Evolutionary conservation across 1,140 invertebrate species (phyloP).

Genomic region (Heliothis virescens): DNA sequence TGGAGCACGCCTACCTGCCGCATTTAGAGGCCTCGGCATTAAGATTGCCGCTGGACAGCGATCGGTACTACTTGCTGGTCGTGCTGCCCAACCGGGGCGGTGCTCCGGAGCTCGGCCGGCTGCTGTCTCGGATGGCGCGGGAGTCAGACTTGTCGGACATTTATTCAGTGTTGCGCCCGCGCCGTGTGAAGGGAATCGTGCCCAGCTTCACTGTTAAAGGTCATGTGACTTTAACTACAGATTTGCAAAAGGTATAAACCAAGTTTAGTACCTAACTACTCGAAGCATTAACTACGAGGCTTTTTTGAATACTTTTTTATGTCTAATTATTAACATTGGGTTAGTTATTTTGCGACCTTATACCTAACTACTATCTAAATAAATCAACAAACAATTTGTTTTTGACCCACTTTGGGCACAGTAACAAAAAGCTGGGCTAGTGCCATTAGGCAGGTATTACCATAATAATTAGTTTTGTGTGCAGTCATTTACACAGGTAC

Average conservation of each 20-base stretch:
- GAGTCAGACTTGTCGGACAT: constrained; percentile 88
- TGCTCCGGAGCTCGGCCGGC: constrained; percentile 74
- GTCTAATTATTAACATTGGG: not conserved
- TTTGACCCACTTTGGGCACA: constrained; percentile 17
- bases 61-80: constrained; percentile 88
- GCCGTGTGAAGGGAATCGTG: constrained; percentile 90
- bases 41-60: constrained; percentile 91
- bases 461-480: constrained; percentile 40
- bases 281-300: too few relatives aligned
- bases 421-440: constrained; percentile 26
- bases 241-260: constrained; percentile 90
- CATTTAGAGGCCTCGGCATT: constrained; percentile 90
- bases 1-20: constrained; percentile 92
- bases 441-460: constrained; percentile 16
- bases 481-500: not conserved
- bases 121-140: constrained; percentile 78
- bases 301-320: not conserved
- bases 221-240: constrained; percentile 91
- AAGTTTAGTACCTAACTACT: not conserved
- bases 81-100: constrained; percentile 86
- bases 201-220: constrained; percentile 92
- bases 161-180: constrained; percentile 88
- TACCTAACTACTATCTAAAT: not conserved
- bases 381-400: not conserved
- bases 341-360: not conserved